These are phyloP conservation scores for Trichosurus vulpecula DNA, from an alignment of 2,797 vertebrate genomes.

Conservation along the genomic window DNA sequence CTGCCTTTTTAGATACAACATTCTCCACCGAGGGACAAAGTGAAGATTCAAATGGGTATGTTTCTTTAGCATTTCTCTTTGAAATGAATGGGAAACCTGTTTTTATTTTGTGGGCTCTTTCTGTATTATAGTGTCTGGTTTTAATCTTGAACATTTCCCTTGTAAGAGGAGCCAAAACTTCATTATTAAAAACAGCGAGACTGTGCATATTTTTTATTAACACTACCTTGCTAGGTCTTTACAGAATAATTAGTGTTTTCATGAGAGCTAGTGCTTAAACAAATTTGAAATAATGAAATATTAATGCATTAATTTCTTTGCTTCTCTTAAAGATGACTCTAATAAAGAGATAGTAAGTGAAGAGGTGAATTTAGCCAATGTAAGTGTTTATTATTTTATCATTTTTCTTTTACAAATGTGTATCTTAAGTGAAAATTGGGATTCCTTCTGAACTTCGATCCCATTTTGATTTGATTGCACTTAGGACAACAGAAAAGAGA, in stretches of 20 bases:
- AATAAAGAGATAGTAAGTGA: conserved; percentile 75
- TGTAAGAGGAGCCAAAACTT: background rate
- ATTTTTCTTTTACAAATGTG: conserved; percentile 12
- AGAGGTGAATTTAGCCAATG: conserved; percentile 67
- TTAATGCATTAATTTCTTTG: conserved; percentile 47
- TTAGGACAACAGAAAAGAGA: conserved; percentile 82
- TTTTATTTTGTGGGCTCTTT: background rate
- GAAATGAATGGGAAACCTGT: background rate
- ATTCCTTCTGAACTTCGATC: background rate
- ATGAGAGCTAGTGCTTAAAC: background rate
- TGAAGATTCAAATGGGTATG: conserved; percentile 79
- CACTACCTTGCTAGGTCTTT: background rate
- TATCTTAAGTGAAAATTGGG: background rate
- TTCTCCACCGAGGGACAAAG: conserved; percentile 69
- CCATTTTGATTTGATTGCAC: background rate
- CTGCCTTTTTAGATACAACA: conserved; percentile 71
- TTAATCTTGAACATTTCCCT: background rate
- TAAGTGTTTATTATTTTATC: conserved; percentile 79
- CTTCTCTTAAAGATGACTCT: conserved; percentile 78
- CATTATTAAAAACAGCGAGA: background rate
- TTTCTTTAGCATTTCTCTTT: background rate
- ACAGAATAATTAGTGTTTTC: background rate
- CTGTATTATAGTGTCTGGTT: background rate
- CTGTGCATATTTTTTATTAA: background rate
- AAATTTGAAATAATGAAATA: conserved; percentile 13